phyloP scores from a whole-genome alignment of 2,888 invertebrate species.

The Catocala fraxini region DNA sequence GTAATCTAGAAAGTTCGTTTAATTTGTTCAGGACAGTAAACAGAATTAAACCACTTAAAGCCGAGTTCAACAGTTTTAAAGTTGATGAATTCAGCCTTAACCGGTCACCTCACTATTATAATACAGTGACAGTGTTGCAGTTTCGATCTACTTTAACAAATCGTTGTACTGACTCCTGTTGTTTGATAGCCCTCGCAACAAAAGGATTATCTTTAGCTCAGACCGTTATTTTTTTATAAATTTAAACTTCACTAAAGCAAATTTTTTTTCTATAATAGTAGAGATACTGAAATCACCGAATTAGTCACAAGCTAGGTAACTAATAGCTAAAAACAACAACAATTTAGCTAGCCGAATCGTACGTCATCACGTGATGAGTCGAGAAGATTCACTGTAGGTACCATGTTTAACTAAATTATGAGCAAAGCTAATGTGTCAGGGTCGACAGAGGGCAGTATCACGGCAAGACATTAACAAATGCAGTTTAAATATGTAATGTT shows the following conservation, averaged over 20 bases:
- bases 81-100: too few relatives aligned
- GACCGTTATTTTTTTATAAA: too few relatives aligned
- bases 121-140: too few relatives aligned
- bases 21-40: too few relatives aligned
- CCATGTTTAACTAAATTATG: constrained; percentile 29
- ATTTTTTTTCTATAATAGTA: constrained; percentile 8
- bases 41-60: too few relatives aligned
- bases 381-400: constrained; percentile 24
- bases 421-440: constrained; percentile 35
- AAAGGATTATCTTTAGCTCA: too few relatives aligned
- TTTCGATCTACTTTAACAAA: too few relatives aligned
- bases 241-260: constrained; percentile 1
- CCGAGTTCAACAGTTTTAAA: too few relatives aligned
- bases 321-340: constrained; percentile 15
- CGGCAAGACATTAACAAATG: constrained; percentile 13
- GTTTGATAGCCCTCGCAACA: too few relatives aligned
- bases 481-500: background rate
- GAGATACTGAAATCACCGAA: background rate
- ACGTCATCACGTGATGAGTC: constrained; percentile 14
- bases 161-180: too few relatives aligned
- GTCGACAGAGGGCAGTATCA: constrained; percentile 12
- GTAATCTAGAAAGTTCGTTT: too few relatives aligned
- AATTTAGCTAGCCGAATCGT: constrained; percentile 3
- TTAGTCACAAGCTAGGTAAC: constrained; percentile 16
- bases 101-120: too few relatives aligned